Evolutionary conservation across 2,113 vertebrate species (phyloP).

Genomic region (Ellobius talpinus): DNA sequence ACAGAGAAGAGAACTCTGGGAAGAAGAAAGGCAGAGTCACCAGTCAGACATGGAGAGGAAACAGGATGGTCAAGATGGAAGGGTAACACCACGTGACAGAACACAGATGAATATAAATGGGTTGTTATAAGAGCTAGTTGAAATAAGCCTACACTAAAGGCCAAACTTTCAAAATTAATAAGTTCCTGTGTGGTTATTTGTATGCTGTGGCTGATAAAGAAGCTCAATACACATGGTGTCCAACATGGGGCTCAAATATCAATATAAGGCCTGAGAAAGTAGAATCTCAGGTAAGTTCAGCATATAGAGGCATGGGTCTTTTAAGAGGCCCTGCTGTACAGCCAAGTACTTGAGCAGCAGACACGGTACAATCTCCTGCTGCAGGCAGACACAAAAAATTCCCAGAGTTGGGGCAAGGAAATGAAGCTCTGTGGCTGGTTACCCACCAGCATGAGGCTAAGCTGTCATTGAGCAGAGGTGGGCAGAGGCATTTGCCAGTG

Average conservation of each 20-base stretch:
- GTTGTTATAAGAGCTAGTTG: background rate
- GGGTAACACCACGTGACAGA: background rate
- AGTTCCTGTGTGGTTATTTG: background rate
- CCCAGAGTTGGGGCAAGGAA: background rate
- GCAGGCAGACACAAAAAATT: background rate
- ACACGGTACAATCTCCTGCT: background rate
- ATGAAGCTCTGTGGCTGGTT: background rate
- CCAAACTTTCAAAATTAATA: background rate
- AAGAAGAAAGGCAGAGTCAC: background rate
- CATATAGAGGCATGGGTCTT: background rate
- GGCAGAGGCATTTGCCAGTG: background rate
- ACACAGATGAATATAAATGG: background rate
- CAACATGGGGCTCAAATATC: background rate
- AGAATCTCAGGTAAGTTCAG: rapidly evolving
- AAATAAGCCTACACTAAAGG: background rate
- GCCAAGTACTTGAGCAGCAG: background rate
- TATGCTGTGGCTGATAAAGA: background rate
- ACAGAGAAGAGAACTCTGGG: background rate
- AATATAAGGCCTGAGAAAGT: background rate
- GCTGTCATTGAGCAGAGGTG: background rate
- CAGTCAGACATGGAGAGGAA: background rate
- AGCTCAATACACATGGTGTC: background rate
- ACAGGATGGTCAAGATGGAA: background rate
- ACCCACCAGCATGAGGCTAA: background rate
- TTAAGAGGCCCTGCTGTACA: background rate